phyloP scores from a whole-genome alignment of 2,797 vertebrate genomes.

The Chiloscyllium punctatum region DNA sequence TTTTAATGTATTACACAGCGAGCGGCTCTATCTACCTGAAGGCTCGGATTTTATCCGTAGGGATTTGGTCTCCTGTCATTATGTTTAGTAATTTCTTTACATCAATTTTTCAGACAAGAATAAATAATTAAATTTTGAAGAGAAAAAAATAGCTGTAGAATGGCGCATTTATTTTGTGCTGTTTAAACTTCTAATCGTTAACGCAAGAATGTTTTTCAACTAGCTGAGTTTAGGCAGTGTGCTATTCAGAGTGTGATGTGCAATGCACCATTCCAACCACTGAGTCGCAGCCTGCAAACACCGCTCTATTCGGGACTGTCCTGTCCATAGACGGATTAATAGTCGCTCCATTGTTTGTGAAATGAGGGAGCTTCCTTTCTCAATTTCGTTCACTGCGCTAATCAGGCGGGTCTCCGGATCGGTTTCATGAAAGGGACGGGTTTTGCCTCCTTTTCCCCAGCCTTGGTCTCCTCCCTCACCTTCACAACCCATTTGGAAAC shows the following conservation, averaged over 20 bases:
- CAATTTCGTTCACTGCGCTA: background rate
- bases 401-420: background rate
- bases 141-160: background rate
- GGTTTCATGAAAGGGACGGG: background rate
- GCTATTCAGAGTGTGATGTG: background rate
- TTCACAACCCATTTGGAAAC: no score
- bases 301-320: background rate
- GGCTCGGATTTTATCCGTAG: background rate
- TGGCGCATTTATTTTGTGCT: background rate
- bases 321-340: background rate
- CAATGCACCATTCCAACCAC: background rate
- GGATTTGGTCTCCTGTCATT: slow-evolving; percentile 23
- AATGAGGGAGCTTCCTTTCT: background rate
- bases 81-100: slow-evolving; percentile 34
- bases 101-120: slow-evolving; percentile 30
- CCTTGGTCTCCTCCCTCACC: background rate
- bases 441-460: background rate
- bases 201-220: background rate
- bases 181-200: background rate
- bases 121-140: slow-evolving; percentile 17
- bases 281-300: background rate
- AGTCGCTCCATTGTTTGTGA: background rate
- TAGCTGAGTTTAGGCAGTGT: background rate
- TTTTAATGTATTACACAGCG: slow-evolving; percentile 34
- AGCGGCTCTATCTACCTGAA: slow-evolving; percentile 19